Base-by-base conservation (phyloP, 2,113 vertebrate genomes). In the Neolamprologus falcicula region DNA sequence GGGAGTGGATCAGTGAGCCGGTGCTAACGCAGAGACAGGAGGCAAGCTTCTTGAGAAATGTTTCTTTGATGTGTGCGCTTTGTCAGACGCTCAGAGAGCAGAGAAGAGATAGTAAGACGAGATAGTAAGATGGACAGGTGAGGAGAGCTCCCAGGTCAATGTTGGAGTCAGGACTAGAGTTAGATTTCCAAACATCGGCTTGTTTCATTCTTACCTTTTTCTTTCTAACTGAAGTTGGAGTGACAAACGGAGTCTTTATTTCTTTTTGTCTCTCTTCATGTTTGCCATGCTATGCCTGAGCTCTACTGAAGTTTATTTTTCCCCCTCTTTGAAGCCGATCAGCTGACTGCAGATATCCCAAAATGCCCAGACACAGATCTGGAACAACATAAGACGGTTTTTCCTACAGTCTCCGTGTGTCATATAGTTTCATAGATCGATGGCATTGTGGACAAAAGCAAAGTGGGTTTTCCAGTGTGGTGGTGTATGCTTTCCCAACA, bases 1-100 rank as follows among this genome's bases (percentile, higher is more conserved):
- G 87, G 59, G 83, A 88, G 87, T 3, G 54, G 88, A 88, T 82
- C 83, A 85, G 73, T 26, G 82, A 89, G 85, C 71, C 71, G 13
- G 80, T 16, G 10, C 83, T 86, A 83, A 47, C 7, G 5, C 82
- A 37, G 57, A 83, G 85, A 68, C 85, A 76, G 63, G 84, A 66
- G 80, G 80, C 47, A 7, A 87, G 87, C 31, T 85, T 10, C 66
- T 24, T 45, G 4, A 47, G 28, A 54, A 59, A 21, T 7, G 61
- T 4, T 59, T 40, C 84, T 80, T 81, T 86, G 86, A 86, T 91
- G 71, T 76, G 52, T 37, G 50, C 13, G 80, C 13, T 80, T 45
- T 76, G 71, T 88, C 17, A 76, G 73, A 66, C 28, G 80, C 24
- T 31, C 10, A 5, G 45, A 47, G 31, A 40, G 26, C 17, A 40